Evolutionary conservation across 1,140 invertebrate genomes (phyloP).

Genomic region (Drosophila cardini): DNA sequence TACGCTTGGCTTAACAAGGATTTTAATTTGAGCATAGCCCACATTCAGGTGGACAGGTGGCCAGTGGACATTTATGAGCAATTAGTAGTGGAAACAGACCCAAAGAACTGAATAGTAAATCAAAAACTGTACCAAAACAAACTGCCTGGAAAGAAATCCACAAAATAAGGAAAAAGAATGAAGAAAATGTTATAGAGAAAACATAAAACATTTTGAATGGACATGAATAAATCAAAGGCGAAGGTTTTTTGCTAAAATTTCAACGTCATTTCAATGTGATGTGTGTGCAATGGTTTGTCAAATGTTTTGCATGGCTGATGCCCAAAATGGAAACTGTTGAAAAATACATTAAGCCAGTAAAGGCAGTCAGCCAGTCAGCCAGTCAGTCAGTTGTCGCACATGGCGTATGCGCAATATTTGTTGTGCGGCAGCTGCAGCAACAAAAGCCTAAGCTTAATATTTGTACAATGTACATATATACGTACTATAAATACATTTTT

Average conservation of each 20-base stretch:
- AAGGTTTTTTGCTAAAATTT: slow-evolving; percentile 26
- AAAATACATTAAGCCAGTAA: slow-evolving; percentile 50
- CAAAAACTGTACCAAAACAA: slow-evolving; percentile 1
- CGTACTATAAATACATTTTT: neutral
- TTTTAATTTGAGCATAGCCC: slow-evolving; percentile 31
- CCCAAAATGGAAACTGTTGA: slow-evolving; percentile 36
- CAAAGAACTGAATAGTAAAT: slow-evolving; percentile 21
- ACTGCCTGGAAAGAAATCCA: slow-evolving; percentile 2
- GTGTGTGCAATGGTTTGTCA: slow-evolving; percentile 22
- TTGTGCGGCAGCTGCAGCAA: slow-evolving; percentile 62
- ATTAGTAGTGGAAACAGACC: slow-evolving; percentile 13
- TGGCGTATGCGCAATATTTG: slow-evolving; percentile 79
- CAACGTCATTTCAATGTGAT: slow-evolving; percentile 2
- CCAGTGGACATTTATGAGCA: slow-evolving; percentile 31
- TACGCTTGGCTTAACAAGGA: slow-evolving; percentile 25
- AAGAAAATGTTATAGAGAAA: neutral
- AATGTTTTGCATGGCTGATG: slow-evolving; percentile 47
- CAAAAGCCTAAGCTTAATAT: slow-evolving; percentile 70
- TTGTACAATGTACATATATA: slow-evolving; percentile 8
- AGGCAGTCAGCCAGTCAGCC: no score
- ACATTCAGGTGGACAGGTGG: slow-evolving; percentile 22
- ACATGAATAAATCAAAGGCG: slow-evolving; percentile 48
- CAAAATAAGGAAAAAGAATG: neutral
- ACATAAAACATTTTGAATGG: neutral
- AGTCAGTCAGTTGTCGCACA: slow-evolving; percentile 33